Conservation (phyloP, 2,113 vertebrate species). For the Pangasianodon hypophthalmus region DNA sequence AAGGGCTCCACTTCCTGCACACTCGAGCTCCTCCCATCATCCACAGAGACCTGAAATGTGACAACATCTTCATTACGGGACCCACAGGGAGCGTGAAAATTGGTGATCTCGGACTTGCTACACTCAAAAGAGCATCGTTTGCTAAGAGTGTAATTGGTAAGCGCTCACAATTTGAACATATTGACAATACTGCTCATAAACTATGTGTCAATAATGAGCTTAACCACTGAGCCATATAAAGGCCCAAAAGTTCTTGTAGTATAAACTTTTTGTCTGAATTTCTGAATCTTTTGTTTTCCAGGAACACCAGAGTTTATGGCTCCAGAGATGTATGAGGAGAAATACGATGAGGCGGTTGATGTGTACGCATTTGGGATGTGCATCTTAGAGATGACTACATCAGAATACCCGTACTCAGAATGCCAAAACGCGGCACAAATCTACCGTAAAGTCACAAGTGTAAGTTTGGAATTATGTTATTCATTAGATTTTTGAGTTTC, state of each 20-base stretch:
- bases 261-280: background rate
- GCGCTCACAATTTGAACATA: background rate
- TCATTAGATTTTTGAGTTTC: background rate
- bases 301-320: conserved; percentile 84
- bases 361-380: conserved; percentile 99
- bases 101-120: conserved; percentile 93
- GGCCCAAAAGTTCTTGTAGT: background rate
- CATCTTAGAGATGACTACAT: conserved; percentile 87
- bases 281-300: conserved; percentile 59
- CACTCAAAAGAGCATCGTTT: conserved; percentile 94
- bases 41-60: conserved; percentile 96
- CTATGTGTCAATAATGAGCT: background rate
- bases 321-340: conserved; percentile 89
- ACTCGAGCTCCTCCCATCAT: conserved; percentile 94
- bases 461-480: conserved; percentile 69
- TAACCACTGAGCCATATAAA: background rate
- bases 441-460: conserved; percentile 96
- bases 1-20: conserved; percentile 95
- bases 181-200: background rate
- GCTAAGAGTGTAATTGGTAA: conserved; percentile 97
- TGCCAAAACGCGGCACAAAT: conserved; percentile 16
- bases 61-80: conserved; percentile 99
- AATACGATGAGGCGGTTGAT: conserved; percentile 94
- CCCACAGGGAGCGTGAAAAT: conserved; percentile 96
- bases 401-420: conserved; percentile 22